Percentiles rank a stretch among this genome's conserved stretches.
Conservation (phyloP, 2,888 invertebrate species). For the Sialis lutaria region DNA sequence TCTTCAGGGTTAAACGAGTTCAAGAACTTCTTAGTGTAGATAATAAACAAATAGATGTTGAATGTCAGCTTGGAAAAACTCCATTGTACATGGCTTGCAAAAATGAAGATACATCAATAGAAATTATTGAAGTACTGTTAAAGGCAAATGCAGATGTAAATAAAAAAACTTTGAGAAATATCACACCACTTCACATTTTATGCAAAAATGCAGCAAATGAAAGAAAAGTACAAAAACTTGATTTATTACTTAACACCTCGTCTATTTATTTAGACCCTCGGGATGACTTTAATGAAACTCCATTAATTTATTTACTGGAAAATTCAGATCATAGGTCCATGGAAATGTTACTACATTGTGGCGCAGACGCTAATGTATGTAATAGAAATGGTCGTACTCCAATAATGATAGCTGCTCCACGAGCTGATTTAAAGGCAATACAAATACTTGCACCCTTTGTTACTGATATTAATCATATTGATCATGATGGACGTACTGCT, state of each 20-base stretch:
- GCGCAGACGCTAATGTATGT: constrained; percentile 1
- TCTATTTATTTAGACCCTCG: background rate
- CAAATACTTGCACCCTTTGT: background rate
- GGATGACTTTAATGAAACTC: constrained; percentile 4
- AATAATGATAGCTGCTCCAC: constrained; percentile 1
- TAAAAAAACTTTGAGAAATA: constrained; percentile 3
- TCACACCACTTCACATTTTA: constrained; percentile 6
- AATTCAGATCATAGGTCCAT: background rate
- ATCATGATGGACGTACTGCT: constrained; percentile 6
- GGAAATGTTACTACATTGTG: background rate
- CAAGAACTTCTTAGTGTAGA: constrained; percentile 4
- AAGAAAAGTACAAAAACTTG: constrained; percentile 1
- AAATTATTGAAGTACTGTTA: constrained; percentile 3
- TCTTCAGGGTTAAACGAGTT: constrained; percentile 6
- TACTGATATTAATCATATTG: constrained; percentile 2
- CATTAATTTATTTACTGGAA: background rate
- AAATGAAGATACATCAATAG: background rate
- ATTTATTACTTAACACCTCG: constrained; percentile 1
- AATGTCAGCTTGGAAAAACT: constrained; percentile 5
- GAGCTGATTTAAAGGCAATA: background rate
- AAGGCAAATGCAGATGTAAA: constrained; percentile 6
- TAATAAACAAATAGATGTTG: constrained; percentile 1
- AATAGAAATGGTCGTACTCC: background rate
- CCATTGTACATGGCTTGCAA: constrained; percentile 5
- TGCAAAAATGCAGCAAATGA: no score